Base-by-base conservation (phyloP, 2,113 vertebrate genomes). In the Marmota flaviventris region DNA sequence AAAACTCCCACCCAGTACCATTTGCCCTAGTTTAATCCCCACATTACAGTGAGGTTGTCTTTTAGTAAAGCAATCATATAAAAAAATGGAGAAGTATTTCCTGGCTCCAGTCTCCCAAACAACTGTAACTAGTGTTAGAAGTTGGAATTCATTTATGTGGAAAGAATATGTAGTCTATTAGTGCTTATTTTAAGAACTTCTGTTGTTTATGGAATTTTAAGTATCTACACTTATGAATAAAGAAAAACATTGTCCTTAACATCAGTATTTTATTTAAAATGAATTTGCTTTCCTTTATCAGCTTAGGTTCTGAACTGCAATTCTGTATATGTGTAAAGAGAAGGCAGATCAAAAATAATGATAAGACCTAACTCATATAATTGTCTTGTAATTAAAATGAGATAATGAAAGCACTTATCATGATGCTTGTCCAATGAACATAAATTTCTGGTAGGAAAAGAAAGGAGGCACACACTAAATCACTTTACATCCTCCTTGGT, bases 181-280 rank as follows among this genome's bases (percentile, higher is more conserved):
- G 14, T 94, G 51, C 14, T 89, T 45, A 81, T 85, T 95, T 93
- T 93, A 85, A 95, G 77, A 89, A 67, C 61, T 89, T 67, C 25
- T 58, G 37, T 75, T 92, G 81, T 61, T 77, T 45, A 42, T 89
- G 86, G 77, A 75, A 93, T 76, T 91, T 95, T 77, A 96, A 88
- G 22, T 88, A 56, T 93, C 34, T 86, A 51, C 24, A 73, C 37
- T 86, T 95, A 89, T 9, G 79, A 63, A 34, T 78, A 90, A 76
- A 17, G 48, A 51, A 91, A 85, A 73, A 73, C 63, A 65, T 48
- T 92, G 53, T 89, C 45, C 69, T 86, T 89, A 65, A 89, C 18
- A 32, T 73, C 69, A 85, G 45, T 39, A 85, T 82, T 83, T 81
- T 92, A 78, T 78, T 73, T 96, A n/a, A 89, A 70, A 67, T 73